phyloP scores from a whole-genome alignment of 2,888 invertebrate genomes.

The Papilio elwesi region DNA sequence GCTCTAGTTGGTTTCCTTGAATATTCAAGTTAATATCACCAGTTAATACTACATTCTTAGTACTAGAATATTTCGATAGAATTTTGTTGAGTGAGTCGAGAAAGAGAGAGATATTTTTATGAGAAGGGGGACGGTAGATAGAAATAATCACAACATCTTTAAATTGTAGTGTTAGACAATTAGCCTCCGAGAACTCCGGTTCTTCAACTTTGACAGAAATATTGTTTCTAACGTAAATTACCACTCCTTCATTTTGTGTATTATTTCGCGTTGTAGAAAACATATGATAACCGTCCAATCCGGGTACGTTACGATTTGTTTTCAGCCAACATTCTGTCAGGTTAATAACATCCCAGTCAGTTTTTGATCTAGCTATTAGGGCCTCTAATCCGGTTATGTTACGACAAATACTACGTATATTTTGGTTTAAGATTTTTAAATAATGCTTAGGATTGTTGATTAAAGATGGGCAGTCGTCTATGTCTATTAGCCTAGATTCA shows the following conservation, averaged over 20 bases:
- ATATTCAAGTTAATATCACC: not conserved
- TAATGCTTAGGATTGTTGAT: conserved; percentile 1
- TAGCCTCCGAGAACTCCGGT: not conserved
- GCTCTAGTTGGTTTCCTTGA: not conserved
- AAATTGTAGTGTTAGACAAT: not conserved
- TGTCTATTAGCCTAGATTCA: not conserved
- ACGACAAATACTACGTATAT: not conserved
- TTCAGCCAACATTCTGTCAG: conserved; percentile 2
- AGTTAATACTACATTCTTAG: not conserved
- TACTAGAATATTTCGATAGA: not conserved
- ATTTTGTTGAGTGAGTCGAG: no score
- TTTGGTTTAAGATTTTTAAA: not conserved
- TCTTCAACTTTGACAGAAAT: not conserved
- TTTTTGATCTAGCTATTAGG: not conserved
- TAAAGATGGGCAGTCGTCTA: not conserved
- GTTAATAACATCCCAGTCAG: not conserved
- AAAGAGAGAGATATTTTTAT: not conserved
- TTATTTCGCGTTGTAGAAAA: not conserved
- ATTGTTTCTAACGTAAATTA: not conserved
- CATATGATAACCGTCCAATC: not conserved
- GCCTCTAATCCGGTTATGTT: no score
- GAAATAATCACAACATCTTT: not conserved
- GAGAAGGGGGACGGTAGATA: not conserved
- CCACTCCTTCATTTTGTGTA: conserved; percentile 1
- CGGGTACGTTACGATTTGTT: not conserved